phyloP scores from a whole-genome alignment of 1,140 invertebrate species.

The Papilio polyxenes region DNA sequence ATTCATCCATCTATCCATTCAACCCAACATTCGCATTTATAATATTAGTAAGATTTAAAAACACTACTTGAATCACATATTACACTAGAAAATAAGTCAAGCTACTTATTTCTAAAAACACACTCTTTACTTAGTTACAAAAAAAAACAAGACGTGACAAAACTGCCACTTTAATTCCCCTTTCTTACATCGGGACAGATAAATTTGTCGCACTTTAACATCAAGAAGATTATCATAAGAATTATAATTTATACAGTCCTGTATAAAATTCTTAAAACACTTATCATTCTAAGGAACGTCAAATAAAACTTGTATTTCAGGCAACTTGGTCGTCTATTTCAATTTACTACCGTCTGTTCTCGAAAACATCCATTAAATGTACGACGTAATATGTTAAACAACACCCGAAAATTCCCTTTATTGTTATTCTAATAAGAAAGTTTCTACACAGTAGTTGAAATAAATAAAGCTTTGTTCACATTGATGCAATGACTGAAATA shows the following conservation, averaged over 20 bases:
- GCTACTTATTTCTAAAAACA: neutral
- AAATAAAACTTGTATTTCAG: conserved; percentile 24
- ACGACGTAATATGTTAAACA: conserved; percentile 22
- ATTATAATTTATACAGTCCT: neutral
- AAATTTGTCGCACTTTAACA: neutral
- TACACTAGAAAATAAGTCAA: neutral
- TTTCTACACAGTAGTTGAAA: conserved; percentile 19
- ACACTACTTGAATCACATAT: no score
- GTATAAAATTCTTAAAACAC: conserved; percentile 13
- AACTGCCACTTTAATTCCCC: neutral
- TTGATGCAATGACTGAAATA: neutral
- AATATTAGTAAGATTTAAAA: no score
- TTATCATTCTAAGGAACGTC: neutral
- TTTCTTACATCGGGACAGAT: neutral
- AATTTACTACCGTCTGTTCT: conserved; percentile 13
- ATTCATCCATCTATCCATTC: no score
- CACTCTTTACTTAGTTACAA: no score
- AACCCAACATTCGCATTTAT: no score
- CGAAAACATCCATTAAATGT: conserved; percentile 25
- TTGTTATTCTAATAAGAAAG: conserved; percentile 31
- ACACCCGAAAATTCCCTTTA: conserved; percentile 29
- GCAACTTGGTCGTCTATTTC: conserved; percentile 28
- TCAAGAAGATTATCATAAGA: neutral
- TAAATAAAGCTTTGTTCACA: conserved; percentile 20
- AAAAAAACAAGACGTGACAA: neutral